Evolutionary conservation across 1,140 invertebrate species (phyloP).

Genomic region (Mamestra configurata): DNA sequence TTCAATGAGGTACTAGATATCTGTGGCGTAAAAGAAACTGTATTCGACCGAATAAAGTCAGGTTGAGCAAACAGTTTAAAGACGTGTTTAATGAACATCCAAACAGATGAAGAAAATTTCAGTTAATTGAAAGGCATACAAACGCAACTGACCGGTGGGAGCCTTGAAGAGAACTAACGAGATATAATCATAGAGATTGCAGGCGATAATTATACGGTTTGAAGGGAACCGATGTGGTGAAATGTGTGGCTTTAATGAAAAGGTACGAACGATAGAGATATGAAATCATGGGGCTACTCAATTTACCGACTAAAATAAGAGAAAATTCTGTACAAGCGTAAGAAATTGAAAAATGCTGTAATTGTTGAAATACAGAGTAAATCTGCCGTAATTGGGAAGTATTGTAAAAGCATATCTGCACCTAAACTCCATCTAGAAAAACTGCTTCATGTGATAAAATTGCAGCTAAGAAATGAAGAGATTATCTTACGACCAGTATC

Average conservation of each 20-base stretch:
- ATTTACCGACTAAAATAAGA: background rate
- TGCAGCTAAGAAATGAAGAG: no score
- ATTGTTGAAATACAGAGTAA: background rate
- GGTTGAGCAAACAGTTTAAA: background rate
- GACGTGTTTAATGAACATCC: conserved; percentile 10
- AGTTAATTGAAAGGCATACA: conserved; percentile 39
- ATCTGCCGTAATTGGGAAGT: background rate
- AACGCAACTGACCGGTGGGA: conserved; percentile 26
- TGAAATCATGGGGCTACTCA: background rate
- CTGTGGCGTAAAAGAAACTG: conserved; percentile 1
- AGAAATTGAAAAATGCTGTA: background rate
- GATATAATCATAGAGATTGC: conserved; percentile 37
- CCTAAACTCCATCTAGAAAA: no score
- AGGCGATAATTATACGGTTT: conserved; percentile 34
- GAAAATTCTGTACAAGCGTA: background rate
- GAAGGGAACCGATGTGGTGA: conserved; percentile 14
- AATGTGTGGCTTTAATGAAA: conserved; percentile 22
- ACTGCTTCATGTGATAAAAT: no score
- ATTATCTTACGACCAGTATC: no score
- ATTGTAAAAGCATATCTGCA: no score
- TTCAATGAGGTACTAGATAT: background rate
- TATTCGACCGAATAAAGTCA: background rate
- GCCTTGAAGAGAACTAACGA: conserved; percentile 46
- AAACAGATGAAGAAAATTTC: background rate
- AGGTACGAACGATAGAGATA: background rate